Conservation (phyloP, 2,888 invertebrate species). For the Encarsia formosa region DNA sequence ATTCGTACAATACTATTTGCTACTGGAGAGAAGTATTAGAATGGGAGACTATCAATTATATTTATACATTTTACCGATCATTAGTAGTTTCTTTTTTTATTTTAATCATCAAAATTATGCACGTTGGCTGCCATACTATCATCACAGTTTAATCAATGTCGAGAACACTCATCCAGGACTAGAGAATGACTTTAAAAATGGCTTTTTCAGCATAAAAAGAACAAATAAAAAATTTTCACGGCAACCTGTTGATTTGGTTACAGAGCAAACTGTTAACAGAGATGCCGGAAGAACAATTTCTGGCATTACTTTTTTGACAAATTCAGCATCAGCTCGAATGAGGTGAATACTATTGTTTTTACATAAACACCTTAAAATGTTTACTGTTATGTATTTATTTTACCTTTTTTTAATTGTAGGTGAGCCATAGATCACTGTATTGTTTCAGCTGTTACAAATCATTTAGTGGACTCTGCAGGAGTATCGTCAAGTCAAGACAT, state of each 20-base stretch:
- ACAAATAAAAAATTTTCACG: slow-evolving; percentile 28
- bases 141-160: slow-evolving; percentile 35
- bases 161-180: slow-evolving; percentile 37
- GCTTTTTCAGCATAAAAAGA: slow-evolving; percentile 26
- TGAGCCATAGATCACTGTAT: slow-evolving; percentile 22
- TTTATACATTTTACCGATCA: slow-evolving; percentile 30
- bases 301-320: slow-evolving; percentile 12
- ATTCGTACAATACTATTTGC: slow-evolving; percentile 34
- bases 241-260: slow-evolving; percentile 27
- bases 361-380: too few relatives aligned
- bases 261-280: slow-evolving; percentile 31
- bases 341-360: too few relatives aligned
- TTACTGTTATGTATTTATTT: too few relatives aligned
- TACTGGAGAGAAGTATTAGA: slow-evolving; percentile 36
- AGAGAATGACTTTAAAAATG: slow-evolving; percentile 14
- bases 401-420: too few relatives aligned
- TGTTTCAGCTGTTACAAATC: not conserved
- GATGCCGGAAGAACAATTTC: slow-evolving; percentile 27
- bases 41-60: slow-evolving; percentile 32
- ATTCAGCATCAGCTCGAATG: slow-evolving; percentile 17
- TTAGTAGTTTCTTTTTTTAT: slow-evolving; percentile 35
- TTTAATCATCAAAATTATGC: slow-evolving; percentile 41
- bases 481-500: not conserved
- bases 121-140: slow-evolving; percentile 36
- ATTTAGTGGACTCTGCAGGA: not conserved